Evolutionary conservation across 2,113 vertebrate genomes (phyloP).

Genomic region (Xiphophorus maculatus): DNA sequence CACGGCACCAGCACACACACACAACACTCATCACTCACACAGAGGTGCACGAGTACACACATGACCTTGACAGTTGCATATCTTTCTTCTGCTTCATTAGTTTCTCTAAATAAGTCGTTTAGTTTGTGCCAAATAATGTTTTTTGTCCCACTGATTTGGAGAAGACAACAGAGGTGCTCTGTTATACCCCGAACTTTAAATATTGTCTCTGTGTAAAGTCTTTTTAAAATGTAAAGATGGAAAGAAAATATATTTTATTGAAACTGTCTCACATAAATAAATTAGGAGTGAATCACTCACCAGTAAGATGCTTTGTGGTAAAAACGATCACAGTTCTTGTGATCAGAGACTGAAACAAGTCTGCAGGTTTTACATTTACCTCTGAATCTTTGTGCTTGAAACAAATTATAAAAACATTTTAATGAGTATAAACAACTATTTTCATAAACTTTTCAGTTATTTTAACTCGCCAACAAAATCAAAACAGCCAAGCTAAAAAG

Average conservation of each 20-base stretch:
- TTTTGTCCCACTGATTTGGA: constrained; percentile 8
- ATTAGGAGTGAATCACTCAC: neutral
- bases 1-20: constrained; percentile 50
- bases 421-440: neutral
- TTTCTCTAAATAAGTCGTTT: constrained; percentile 31
- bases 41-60: constrained; percentile 44
- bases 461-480: neutral
- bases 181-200: neutral
- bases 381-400: neutral
- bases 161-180: constrained; percentile 1
- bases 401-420: neutral
- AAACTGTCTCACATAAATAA: neutral
- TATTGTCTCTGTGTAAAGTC: neutral
- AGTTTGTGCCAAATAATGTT: constrained; percentile 29
- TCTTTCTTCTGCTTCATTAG: constrained; percentile 62
- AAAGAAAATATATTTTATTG: neutral
- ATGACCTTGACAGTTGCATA: constrained; percentile 38
- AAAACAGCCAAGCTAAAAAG: neutral
- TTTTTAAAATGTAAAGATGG: neutral
- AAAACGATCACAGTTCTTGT: neutral
- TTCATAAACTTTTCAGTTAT: neutral
- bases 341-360: neutral
- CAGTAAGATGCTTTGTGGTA: neutral
- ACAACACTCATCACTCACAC: constrained; percentile 59
- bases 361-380: neutral